Evolutionary conservation across 2,797 vertebrate genomes (phyloP), one percentile per base, ranked within the genome.

Genomic region (Pangasius krempfi): DNA sequence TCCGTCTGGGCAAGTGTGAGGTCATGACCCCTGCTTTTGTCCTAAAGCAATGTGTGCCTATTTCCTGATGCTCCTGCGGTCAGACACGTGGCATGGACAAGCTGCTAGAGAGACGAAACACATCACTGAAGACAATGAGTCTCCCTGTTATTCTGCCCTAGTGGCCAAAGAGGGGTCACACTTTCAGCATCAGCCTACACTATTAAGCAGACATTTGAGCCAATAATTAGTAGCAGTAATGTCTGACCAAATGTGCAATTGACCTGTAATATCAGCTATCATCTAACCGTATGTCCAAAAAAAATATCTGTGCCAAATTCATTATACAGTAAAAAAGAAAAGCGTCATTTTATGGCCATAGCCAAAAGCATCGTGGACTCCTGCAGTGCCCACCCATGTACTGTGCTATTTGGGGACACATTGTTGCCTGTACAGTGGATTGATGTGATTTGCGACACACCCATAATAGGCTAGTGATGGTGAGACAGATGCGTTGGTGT

Each of bases 1-100:
- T 89, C 95, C 92, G 93, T 96, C 95, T 95, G 95, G 92, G 92
- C 91, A 93, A 27, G n/a, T 79, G 86, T 89, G 92, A 92, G 91
- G 85, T 86, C 27, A 73, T 93, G 94, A 95, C 94, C 93, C 90
- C 90, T 47, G 93, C 90, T 91, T 96, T 94, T 96, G 93, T 94
- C 68, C 82, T 88, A 90, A 93, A 94, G 93, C 92, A 93, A 93
- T 58, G 60, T 92, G 93, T 91, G 91, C 90, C 89, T 73, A 84
- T 68, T 92, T 89, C 90, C 92, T 33, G 83, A 93, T 93, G 93
- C 83, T 92, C 90, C 90, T 89, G 92, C 91, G 92, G 93, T 93
- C 91, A 89, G 88, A 90, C 91, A 58, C 93, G 91, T 86, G 90
- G 89, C 87, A 79, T 90, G 89, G 81, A 87, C 89, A 50, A 91